phyloP scores from a whole-genome alignment of 2,113 vertebrate species.

The Falcunculus frontatus region DNA sequence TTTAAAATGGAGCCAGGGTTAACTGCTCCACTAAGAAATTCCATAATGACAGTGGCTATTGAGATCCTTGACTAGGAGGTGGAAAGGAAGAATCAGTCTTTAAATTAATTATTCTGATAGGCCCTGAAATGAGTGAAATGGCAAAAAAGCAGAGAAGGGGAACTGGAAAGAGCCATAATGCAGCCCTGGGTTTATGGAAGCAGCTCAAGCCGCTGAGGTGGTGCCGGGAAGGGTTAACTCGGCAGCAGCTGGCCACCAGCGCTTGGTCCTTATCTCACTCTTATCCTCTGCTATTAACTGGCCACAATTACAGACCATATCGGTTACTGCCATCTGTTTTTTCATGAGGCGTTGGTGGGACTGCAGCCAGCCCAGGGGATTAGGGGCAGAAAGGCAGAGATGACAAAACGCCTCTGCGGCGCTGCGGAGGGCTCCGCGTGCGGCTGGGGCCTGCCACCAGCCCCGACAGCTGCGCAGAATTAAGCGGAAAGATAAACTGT shows the following conservation, averaged over 20 bases:
- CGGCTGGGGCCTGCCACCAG: background rate
- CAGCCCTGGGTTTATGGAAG: background rate
- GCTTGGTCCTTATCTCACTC: conserved; percentile 51
- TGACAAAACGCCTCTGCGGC: conserved; percentile 22
- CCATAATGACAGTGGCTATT: fast-evolving
- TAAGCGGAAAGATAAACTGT: conserved; percentile 65
- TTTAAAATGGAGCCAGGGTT: background rate
- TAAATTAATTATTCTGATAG: background rate
- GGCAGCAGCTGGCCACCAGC: conserved; percentile 61
- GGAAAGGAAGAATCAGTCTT: background rate
- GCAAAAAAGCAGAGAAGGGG: background rate
- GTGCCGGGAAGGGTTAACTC: conserved; percentile 50
- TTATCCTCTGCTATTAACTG: conserved; percentile 59
- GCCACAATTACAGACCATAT: conserved; percentile 35
- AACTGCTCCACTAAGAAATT: background rate
- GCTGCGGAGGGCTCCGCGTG: background rate
- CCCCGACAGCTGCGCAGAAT: conserved; percentile 59
- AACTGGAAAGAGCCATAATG: background rate
- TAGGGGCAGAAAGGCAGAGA: conserved; percentile 55
- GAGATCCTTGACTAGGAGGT: background rate
- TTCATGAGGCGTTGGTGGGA: conserved; percentile 24
- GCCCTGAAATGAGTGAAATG: background rate
- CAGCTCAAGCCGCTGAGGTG: background rate
- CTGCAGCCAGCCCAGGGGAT: conserved; percentile 61
- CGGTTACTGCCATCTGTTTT: conserved; percentile 73